Evolutionary conservation across 1,140 invertebrate species (phyloP).

Genomic region (Eulimnadia texana): DNA sequence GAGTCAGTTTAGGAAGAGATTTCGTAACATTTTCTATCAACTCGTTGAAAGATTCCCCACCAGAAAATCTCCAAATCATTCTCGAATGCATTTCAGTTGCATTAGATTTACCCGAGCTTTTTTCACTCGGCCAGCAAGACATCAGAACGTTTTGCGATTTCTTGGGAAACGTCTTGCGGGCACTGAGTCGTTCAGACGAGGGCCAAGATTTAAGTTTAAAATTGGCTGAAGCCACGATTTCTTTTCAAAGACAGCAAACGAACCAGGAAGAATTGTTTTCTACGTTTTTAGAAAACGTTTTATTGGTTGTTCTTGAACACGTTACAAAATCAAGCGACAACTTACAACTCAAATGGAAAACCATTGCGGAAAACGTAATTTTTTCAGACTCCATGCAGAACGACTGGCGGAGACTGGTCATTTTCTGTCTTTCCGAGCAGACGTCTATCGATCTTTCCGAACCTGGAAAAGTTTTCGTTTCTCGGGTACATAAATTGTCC

Average conservation of each 20-base stretch:
- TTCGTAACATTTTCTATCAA: neutral
- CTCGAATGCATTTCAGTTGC: neutral
- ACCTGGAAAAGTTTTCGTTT: neutral
- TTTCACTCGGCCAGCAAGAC: neutral
- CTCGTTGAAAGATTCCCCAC: neutral
- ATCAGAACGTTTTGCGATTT: neutral
- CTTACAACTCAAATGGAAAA: neutral
- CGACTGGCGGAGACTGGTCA: neutral
- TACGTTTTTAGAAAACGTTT: neutral
- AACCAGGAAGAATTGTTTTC: neutral
- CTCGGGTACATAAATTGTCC: neutral
- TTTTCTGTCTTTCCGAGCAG: neutral
- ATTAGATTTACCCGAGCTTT: neutral
- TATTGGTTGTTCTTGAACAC: neutral
- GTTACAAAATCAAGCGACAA: neutral
- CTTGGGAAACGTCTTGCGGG: neutral
- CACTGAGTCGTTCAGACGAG: neutral
- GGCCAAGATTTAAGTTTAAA: neutral
- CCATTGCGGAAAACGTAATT: neutral
- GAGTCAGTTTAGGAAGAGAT: neutral
- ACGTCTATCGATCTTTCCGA: neutral
- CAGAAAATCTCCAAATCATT: too few relatives aligned
- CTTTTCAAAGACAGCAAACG: neutral
- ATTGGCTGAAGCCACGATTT: neutral
- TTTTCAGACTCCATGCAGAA: neutral